Evolutionary conservation across 2,888 invertebrate species (phyloP), one percentile per base, ranked within the genome.

Genomic region (Diaphora mendica): DNA sequence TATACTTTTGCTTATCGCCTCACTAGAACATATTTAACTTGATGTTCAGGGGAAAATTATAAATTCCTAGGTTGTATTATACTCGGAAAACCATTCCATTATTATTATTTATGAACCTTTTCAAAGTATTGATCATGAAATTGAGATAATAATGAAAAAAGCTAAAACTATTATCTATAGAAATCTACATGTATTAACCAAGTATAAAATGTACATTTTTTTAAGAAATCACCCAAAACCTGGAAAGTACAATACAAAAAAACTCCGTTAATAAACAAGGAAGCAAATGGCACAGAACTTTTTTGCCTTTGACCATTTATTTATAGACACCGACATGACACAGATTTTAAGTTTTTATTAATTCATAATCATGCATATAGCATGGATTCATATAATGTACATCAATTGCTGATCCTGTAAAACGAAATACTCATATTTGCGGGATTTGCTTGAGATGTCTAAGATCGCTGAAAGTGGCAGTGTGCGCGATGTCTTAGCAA

Each of bases 401-500:
- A 30, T 30, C 7, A 62, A 15, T 30, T 62, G 17, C 17, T 30
- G 17, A 30, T 55, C 13, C 13, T 1, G 8, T 55, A 51, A 33
- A 51, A 51, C 15, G 15, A n/a, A 68, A 33, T n/a, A 62, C 59
- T 59, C 8, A 35, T 68, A 33, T 68, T 5, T 17, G 20, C 23
- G 59, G 35, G 9, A 42, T 70, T 48, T 30, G 1, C 64, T 23
- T 64, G 35, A 44, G 30, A 42, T 17, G 7, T n/a, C 20, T n/a
- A 70, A 68, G 59, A 70, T 73, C 77, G 70, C 64, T 80, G 67
- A 44, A 73, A 35, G 77, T 51, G 74, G 59, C 93, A 94, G 89
- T 94, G 94, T 95, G 94, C 86, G 86, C 92, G 86, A 84, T 89
- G 95, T 95, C 95, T 95, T 94, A 95, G 85, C 92, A 91, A 92